Evolutionary conservation across 2,113 vertebrate genomes (phyloP), one percentile per base, ranked within the genome.

Genomic region (Poeciliopsis prolifica): DNA sequence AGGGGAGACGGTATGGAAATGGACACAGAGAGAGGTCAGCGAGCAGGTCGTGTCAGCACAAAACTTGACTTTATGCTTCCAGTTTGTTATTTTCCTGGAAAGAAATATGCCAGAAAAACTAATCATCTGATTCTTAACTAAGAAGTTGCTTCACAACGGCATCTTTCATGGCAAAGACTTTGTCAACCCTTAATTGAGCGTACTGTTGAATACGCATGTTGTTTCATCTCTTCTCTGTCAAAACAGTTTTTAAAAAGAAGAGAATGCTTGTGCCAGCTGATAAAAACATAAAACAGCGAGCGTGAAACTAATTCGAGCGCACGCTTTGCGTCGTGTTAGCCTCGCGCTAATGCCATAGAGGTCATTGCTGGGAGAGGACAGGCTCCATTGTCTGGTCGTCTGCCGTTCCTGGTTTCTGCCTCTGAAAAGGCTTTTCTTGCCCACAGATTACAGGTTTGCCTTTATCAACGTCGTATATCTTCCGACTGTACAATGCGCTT

Each of bases 401-500:
- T 76, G 79, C 80, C 58, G 72, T 81, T 84, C 28, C 64, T 68
- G 62, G 1, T 72, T 71, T 78, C 60, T 72, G 42, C 84, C 90
- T 64, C 40, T 67, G 44, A 54, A 51, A 58, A 74, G 77, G 73
- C 42, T 81, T 81, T 85, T 86, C 77, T 71, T 63, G 71, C 65
- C 63, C 48, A 77, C 70, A 75, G 44, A 80, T 85, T 72, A 85
- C 31, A 65, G 65, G 67, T 75, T 85, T 75, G 51, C 51, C 51
- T 58, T 72, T 78, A 87, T 90, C 82, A 84, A 40, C 78, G 58
- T 42, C 69, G 37, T 86, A 85, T n/a, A 80, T 91, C 80, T 88
- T 75, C 75, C 63, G 61, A 17, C 72, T 61, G 76, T 79, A 74
- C 82, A 86, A 74, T 61, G 72, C 80, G 67, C 81, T 61, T 72